phyloP scores from a whole-genome alignment of 2,113 vertebrate species.

The Paramormyrops kingsleyae region DNA sequence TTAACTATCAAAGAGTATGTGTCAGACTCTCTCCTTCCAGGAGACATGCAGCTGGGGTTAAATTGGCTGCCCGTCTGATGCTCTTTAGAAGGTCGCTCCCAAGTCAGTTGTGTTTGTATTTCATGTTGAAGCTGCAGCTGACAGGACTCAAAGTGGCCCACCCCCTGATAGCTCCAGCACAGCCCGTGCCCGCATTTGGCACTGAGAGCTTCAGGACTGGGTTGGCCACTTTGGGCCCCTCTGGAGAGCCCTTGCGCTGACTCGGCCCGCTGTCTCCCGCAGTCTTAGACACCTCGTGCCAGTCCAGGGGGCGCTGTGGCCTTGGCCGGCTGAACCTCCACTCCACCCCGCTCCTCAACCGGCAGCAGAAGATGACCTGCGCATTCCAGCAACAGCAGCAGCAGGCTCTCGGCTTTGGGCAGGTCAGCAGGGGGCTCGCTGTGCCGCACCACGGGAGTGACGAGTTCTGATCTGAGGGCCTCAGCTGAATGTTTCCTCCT shows the following conservation, averaged over 20 bases:
- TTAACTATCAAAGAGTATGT: conserved; percentile 51
- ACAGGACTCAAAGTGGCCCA: background rate
- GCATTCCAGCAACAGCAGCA: conserved; percentile 87
- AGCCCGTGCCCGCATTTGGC: background rate
- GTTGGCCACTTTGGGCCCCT: background rate
- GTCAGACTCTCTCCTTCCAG: conserved; percentile 41
- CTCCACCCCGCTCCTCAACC: conserved; percentile 66
- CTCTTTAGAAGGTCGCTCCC: background rate
- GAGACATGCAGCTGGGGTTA: conserved; percentile 38
- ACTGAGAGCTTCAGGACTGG: background rate
- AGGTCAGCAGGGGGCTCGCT: conserved; percentile 59
- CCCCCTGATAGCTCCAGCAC: background rate
- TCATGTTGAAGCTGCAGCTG: conserved; percentile 10
- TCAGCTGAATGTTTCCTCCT: background rate
- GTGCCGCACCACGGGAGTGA: background rate
- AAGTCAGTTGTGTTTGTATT: background rate
- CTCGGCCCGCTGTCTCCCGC: conserved; percentile 17
- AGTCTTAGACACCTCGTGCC: conserved; percentile 68
- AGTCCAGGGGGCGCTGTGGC: conserved; percentile 72
- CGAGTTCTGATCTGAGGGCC: background rate
- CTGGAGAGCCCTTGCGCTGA: background rate
- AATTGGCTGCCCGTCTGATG: conserved; percentile 25
- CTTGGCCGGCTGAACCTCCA: conserved; percentile 71
- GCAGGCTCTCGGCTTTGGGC: conserved; percentile 74
- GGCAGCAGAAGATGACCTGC: conserved; percentile 78